Evolutionary conservation across 2,888 invertebrate species (phyloP), one percentile per base, ranked within the genome.

Genomic region (Polylopha cassiicola): DNA sequence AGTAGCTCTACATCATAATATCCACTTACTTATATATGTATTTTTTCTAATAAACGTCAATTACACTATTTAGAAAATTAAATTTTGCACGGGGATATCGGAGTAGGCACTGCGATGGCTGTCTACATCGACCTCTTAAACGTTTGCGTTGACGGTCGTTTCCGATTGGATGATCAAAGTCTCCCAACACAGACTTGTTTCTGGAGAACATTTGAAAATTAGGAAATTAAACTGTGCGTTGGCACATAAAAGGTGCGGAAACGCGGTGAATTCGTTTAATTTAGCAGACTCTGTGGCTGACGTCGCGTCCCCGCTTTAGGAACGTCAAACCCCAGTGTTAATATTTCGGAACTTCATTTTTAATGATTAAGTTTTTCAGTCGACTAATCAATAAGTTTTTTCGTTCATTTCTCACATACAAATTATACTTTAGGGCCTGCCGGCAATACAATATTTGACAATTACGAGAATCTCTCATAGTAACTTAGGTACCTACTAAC

Each of bases 101-200:
- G n/a, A n/a, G n/a, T n/a, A n/a, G n/a, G n/a, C 55, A 53, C 54
- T 51, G 51, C 53, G 46, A 53, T 58, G 55, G 44, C 36, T 39
- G 34, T 21, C 49, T 57, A 56, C 50, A 55, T n/a, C n/a, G n/a
- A 60, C 58, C 68, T 68, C 68, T 71, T 71, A 65, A 70, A 65
- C 65, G 65, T 68, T 68, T 61, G 59, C 52, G 66, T 59, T 68
- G 71, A 66, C 71, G 68, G 61, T 56, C 53, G 70, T 75, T 82
- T 84, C 84, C 84, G 80, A 81, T 82, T 78, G 59, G 73, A 78
- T 79, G 74, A 82, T 78, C 41, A 71, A 76, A 79, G 67, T 76
- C 72, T 62, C 53, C 61, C 60, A 63, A 57, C 60, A 65, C 61
- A 63, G 70, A 66, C 75, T 73, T 73, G 70, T 77, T 67, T 70